Conservation (phyloP, 2,888 invertebrate genomes). For the Andrena camellia region DNA sequence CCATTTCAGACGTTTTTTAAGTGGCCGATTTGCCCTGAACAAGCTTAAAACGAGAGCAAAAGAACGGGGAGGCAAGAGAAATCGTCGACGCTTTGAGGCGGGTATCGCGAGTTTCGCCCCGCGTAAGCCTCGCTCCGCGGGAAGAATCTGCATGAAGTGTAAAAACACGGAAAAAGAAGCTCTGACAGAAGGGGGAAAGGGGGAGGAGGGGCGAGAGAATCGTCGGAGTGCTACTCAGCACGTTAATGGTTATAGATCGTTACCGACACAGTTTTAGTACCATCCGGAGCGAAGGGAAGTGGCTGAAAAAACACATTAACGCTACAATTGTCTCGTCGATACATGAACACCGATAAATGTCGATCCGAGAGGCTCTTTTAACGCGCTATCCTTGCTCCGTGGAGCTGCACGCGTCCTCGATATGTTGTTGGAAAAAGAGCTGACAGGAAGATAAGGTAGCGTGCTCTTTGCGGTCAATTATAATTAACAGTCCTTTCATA, state of each 20-base stretch:
- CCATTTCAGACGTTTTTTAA: slow-evolving; percentile 53
- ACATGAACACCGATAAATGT: slow-evolving; percentile 61
- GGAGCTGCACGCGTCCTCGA: background rate
- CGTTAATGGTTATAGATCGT: slow-evolving; percentile 70
- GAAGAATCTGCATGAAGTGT: slow-evolving; percentile 24
- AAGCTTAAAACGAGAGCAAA: slow-evolving; percentile 28
- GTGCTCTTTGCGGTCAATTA: background rate
- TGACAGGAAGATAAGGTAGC: background rate
- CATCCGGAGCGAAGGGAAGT: slow-evolving; percentile 24
- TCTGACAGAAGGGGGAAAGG: background rate
- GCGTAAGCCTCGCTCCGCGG: background rate
- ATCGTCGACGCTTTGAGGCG: slow-evolving; percentile 6
- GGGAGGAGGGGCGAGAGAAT: slow-evolving; percentile 34
- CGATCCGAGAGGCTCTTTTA: slow-evolving; percentile 44
- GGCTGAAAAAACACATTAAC: slow-evolving; percentile 63
- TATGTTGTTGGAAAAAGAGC: background rate
- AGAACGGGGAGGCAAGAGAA: slow-evolving; percentile 8
- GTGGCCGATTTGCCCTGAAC: slow-evolving; percentile 55
- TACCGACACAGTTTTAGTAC: slow-evolving; percentile 62
- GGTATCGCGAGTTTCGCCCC: slow-evolving; percentile 23
- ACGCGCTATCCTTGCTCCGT: slow-evolving; percentile 21
- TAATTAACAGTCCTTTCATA: no score
- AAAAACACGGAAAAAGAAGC: slow-evolving; percentile 18
- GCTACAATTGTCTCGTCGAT: slow-evolving; percentile 52
- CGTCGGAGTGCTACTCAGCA: slow-evolving; percentile 45